Evolutionary conservation across 2,797 vertebrate species (phyloP), one percentile per base, ranked within the genome.

Genomic region (Notoglanidium macrostoma): DNA sequence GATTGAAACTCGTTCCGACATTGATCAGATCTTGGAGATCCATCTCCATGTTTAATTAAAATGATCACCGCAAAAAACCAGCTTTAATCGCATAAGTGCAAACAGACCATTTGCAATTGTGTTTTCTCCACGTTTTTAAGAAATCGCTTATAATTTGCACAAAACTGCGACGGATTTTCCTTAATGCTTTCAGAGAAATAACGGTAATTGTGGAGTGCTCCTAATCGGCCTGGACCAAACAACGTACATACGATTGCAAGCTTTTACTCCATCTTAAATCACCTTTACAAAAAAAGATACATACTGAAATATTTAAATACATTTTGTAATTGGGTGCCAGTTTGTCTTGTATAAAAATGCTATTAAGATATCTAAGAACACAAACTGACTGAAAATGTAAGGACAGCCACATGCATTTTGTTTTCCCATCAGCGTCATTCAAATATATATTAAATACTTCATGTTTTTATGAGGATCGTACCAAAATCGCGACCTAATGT

Each of bases 171-270:
- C 10, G 49, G 10, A 49, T 11, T 63, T 26, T n/a, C 23, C 5
- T 59, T 40, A 59, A 59, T 10, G 1, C 15, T 57, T 40, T 61
- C 23, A 40, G 55, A 65, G 59, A 82, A 67, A 63, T 81, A 11
- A 29, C 11, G 63, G 44, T 49, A 65, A 29, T 19, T 21, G 65
- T 46, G 72, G 19, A 83, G 23, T 54, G 76, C 40, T 83, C 68
- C 84, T 65, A 89, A 63, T 70, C 83, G 26, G 57, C 85, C 61
- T 65, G 73, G 77, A 77, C 57, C 68, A 59, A 86, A 79, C 85
- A 82, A 88, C 88, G 91, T 70, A 90, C 90, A 92, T 82, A 91
- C 87, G 85, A 86, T 10, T 85, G 90, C 85, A 91, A 92, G 92
- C 87, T 89, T 84, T 85, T 84, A 88, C 81, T 85, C 87, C 86